These are phyloP conservation scores for Bicyclus anynana DNA, from an alignment of 1,140 invertebrate species.

Conservation along the genomic window DNA sequence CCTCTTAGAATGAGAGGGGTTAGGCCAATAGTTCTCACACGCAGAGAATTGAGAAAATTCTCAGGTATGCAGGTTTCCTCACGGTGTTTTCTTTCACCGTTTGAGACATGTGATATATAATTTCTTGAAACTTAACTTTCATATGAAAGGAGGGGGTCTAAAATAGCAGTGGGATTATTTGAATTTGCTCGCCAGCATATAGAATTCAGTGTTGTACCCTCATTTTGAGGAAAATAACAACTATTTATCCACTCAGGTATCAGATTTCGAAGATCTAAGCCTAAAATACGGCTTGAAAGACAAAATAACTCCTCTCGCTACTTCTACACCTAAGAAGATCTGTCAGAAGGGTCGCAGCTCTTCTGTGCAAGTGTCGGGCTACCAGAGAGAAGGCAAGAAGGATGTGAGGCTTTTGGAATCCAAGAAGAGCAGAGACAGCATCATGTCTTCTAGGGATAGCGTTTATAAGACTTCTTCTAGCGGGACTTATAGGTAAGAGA, in stretches of 20 bases:
- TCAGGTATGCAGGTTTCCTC: too few species aligned
- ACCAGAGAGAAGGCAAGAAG: constrained; percentile 28
- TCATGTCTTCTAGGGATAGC: constrained; percentile 27
- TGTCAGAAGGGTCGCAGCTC: constrained; percentile 34
- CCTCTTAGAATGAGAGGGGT: too few species aligned
- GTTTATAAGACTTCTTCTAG: constrained; percentile 26
- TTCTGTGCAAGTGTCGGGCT: constrained; percentile 35
- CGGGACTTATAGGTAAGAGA: constrained; percentile 36
- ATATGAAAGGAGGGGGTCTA: too few species aligned
- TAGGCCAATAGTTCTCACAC: too few species aligned
- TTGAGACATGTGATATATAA: too few species aligned
- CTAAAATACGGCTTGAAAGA: constrained; percentile 45
- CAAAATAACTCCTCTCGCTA: constrained; percentile 34
- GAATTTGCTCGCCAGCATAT: too few species aligned
- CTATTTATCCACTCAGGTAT: constrained; percentile 37
- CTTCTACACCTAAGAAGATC: constrained; percentile 45
- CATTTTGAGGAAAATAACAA: too few species aligned
- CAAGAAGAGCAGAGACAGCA: constrained; percentile 34
- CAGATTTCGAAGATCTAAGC: constrained; percentile 57
- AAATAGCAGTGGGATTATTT: too few species aligned
- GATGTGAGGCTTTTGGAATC: constrained; percentile 30
- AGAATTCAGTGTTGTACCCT: too few species aligned
- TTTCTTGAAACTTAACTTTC: too few species aligned
- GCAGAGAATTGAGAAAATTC: too few species aligned
- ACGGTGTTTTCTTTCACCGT: too few species aligned